A percentile compares a stretch with the other conserved stretches of the same genome.
phyloP scores from a whole-genome alignment of 2,888 invertebrate genomes.

The Neoascia interrupta region DNA sequence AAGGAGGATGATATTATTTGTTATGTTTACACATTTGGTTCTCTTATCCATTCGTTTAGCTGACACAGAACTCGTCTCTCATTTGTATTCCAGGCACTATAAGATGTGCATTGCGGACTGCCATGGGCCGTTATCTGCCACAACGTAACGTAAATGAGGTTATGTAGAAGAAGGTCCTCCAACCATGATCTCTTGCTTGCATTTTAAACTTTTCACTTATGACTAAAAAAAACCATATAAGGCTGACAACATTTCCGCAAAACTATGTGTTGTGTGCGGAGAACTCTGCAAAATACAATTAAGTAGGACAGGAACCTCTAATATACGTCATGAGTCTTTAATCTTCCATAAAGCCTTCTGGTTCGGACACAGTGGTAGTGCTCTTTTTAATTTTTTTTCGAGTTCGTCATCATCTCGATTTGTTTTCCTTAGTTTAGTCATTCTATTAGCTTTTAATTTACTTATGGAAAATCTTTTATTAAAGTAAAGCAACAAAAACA shows the following conservation, averaged over 20 bases:
- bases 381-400: no score
- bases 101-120: slow-evolving; percentile 17
- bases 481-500: no score
- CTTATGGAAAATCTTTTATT: no score
- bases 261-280: not conserved
- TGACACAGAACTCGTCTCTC: slow-evolving; percentile 10
- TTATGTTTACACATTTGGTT: slow-evolving; percentile 31
- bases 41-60: slow-evolving; percentile 2
- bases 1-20: not conserved
- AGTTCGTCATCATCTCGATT: no score
- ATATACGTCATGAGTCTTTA: no score
- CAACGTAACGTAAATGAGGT: slow-evolving; percentile 36
- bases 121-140: slow-evolving; percentile 21
- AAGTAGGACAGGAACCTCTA: no score
- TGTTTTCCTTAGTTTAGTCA: no score
- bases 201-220: not conserved
- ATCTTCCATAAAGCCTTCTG: no score
- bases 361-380: no score
- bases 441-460: no score
- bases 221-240: no score
- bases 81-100: slow-evolving; percentile 34
- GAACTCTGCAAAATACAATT: no score
- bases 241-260: slow-evolving; percentile 4
- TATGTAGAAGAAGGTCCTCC: slow-evolving; percentile 25
- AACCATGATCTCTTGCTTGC: not conserved